phyloP scores from a whole-genome alignment of 92 coral and sea anemone species.

The Porites divaricata region DNA sequence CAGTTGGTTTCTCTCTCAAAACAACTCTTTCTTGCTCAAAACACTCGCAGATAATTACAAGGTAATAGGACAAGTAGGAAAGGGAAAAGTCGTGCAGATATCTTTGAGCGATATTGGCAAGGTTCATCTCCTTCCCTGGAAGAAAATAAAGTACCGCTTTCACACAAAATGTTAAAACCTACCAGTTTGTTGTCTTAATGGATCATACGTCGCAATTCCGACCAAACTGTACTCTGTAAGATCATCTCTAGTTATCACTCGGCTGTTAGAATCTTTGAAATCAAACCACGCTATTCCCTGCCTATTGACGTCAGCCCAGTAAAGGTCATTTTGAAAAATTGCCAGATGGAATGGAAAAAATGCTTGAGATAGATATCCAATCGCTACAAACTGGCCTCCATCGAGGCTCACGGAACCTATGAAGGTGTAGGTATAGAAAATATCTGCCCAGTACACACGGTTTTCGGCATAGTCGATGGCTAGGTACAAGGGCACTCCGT shows the following conservation, averaged over 20 bases:
- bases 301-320: constrained; percentile 62
- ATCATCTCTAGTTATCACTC: too few species aligned
- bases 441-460: constrained; percentile 77
- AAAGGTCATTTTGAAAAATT: constrained; percentile 41
- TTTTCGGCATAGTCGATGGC: constrained; percentile 44
- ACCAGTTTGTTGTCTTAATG: constrained; percentile 47
- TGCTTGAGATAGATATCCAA: not conserved
- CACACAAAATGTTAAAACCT: not conserved
- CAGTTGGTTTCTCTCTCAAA: too few species aligned
- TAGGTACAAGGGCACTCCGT: constrained; percentile 37
- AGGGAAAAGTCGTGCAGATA: too few species aligned
- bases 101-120: constrained; percentile 19
- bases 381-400: not conserved
- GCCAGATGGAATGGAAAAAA: constrained; percentile 58
- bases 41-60: too few species aligned
- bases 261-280: not conserved
- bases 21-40: too few species aligned
- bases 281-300: constrained; percentile 27
- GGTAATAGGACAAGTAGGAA: too few species aligned
- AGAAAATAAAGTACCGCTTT: not conserved
- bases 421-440: not conserved
- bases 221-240: not conserved
- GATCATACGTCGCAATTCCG: constrained; percentile 44
- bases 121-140: constrained; percentile 4
- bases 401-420: constrained; percentile 1